Conservation (phyloP, 30 jellyfish, hydroid and myxozoan species). For the Sanderia malayensis region DNA sequence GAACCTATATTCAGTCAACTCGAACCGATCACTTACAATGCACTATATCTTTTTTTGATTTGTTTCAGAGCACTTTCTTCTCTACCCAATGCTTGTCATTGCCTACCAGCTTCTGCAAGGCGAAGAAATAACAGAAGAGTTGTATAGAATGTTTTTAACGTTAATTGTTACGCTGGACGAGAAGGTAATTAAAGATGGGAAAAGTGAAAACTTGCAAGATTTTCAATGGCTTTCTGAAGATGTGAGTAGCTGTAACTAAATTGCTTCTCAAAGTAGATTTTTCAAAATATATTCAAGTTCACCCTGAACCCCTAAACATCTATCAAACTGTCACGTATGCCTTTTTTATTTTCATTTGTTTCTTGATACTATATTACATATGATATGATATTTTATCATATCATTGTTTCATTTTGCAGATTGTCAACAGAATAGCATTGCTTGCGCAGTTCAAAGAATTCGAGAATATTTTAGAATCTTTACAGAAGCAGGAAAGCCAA, state of each 20-base stretch:
- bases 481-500: conserved; percentile 24
- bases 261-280: too few species aligned
- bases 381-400: too few species aligned
- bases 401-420: conserved; percentile 19
- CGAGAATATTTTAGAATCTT: conserved; percentile 23
- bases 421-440: not conserved
- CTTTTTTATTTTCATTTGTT: not conserved
- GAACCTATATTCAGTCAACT: not conserved
- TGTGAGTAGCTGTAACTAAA: conserved; percentile 11
- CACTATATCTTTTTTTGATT: not conserved
- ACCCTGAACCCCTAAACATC: too few species aligned
- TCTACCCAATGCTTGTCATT: conserved; percentile 26
- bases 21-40: not conserved
- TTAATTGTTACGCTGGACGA: not conserved
- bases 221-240: conserved; percentile 14
- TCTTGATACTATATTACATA: not conserved
- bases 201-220: not conserved
- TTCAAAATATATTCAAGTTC: too few species aligned
- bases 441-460: conserved; percentile 23
- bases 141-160: conserved; percentile 1
- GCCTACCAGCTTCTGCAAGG: not conserved
- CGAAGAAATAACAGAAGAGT: not conserved
- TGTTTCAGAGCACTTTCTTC: conserved; percentile 35
- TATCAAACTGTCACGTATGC: not conserved
- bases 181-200: not conserved